phyloP scores from a whole-genome alignment of 2,888 invertebrate genomes.

The Phengaris alcon region DNA sequence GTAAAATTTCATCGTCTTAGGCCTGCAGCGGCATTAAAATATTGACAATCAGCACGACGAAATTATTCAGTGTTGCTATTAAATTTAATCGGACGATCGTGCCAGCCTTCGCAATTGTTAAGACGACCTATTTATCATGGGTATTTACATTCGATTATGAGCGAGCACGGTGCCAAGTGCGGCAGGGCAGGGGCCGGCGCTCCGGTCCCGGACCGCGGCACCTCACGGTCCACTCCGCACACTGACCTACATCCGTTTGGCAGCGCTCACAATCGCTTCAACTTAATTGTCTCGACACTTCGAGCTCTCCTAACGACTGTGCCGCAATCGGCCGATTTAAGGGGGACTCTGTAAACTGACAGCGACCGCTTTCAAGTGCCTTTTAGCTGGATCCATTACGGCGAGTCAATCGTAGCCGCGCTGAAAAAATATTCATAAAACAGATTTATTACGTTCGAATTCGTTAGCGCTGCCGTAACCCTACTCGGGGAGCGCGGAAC shows the following conservation, averaged over 20 bases:
- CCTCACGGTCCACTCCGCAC: constrained; percentile 68
- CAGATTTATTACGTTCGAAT: constrained; percentile 53
- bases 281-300: constrained; percentile 79
- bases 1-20: neutral
- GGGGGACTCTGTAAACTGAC: constrained; percentile 59
- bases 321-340: constrained; percentile 76
- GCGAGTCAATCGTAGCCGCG: constrained; percentile 57
- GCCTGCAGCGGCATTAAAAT: neutral
- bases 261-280: constrained; percentile 78
- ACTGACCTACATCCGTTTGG: constrained; percentile 79
- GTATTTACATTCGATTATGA: constrained; percentile 39
- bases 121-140: constrained; percentile 35
- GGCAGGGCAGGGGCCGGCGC: constrained; percentile 53
- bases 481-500: constrained; percentile 46
- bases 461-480: constrained; percentile 57
- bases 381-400: constrained; percentile 51
- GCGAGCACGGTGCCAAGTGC: constrained; percentile 56
- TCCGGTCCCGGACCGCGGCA: constrained; percentile 52
- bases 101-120: constrained; percentile 31
- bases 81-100: constrained; percentile 9
- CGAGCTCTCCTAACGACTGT: constrained; percentile 74
- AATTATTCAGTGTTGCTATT: constrained; percentile 15
- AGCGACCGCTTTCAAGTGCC: constrained; percentile 52
- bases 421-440: constrained; percentile 31
- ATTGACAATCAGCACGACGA: neutral